Base-by-base conservation (phyloP, 2,113 vertebrate species). In the Panthera leo region DNA sequence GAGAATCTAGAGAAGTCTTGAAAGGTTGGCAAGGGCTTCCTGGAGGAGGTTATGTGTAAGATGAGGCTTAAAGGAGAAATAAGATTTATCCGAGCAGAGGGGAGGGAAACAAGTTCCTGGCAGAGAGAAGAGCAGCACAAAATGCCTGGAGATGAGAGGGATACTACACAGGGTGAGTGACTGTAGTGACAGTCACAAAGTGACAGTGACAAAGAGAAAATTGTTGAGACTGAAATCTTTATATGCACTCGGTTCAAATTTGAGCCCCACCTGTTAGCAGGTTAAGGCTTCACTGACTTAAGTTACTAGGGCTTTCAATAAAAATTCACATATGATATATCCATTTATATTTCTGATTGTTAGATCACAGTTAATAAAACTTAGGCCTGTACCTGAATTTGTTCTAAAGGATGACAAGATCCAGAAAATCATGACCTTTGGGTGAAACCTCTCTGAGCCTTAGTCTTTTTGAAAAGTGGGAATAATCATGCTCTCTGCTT, bases 101-200 rank as follows among this genome's bases (percentile, higher is more conserved):
- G 2, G 9, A 51, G 15, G 48, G 25, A 71, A 89, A 58, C 15
- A 34, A 65, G 42, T 67, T 89, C 58, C n/a, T 16, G 36, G 42
- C n/a, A 39, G 53, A 90, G 11, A 93, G 25, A 91, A 79, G 63
- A 29, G 14, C n/a, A 5, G 14, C 16, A 6, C 14, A 15, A 63
- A 27, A 53, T 16, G 19, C 68, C 79, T 3, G 4, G 39, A 31
- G 21, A 12, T n/a, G 39, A 70, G 48, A 67, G 18, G 78, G 16
- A 34, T 0, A 1, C 34, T 3, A 18, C 31, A 2, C 23, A 45
- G 48, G 68, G 3, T 14, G 0, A 10, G 68, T 23, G 61, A 48
- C 89, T 4, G 3, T 15, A 16, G 51, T 39, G 39, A 39, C 39
- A 39, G 39, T 39, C 39, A 39, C 39, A 39, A 39, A 39, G 39